Base-by-base conservation (phyloP, 2,113 vertebrate species). In the Nettapus auritus region DNA sequence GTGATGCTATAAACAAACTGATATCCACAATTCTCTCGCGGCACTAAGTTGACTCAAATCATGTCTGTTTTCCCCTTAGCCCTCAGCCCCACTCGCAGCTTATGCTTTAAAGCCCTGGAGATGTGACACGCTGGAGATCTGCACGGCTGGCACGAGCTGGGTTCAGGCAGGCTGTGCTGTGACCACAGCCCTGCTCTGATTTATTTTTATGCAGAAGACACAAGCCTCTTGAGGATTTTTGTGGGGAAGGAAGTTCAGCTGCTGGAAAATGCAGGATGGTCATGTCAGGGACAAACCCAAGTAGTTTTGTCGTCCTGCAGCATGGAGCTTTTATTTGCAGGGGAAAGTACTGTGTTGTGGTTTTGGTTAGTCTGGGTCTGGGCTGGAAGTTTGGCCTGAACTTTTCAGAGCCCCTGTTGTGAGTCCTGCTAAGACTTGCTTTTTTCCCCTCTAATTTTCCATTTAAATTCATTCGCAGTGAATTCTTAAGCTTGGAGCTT, bases 71-170 rank as follows among this genome's bases (percentile, higher is more conserved):
- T 50, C 86, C 26, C 34, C 33, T 60, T 88, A 2, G 1, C 38
- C 25, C 13, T 78, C 22, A 20, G 3, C 59, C 44, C 31, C 5
- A 1, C 31, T 50, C 22, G 44, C 34, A 40, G 33, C 2, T 0
- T 12, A 6, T 25, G 22, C 46, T 62, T n/a, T 56, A 13, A 17
- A 75, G 70, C 33, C 29, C 25, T 40, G 20, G 31, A 23, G 57
- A 9, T 20, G n/a, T 52, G 68, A 50, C 9, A 31, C 18, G 48
- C 16, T 48, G 29, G 34, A 29, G 70, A 53, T 21, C 8, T 9
- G 13, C 0, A 0, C 25, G 57, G 62, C 67, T 74, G 25, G 44
- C 23, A 55, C 15, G 55, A 88, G 71, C 48, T 71, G 46, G 63
- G 46, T 68, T 56, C 55, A 48, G 81, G 12, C 52, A 33, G 71